Evolutionary conservation across 2,797 vertebrate species (phyloP).

Genomic region (Coluber constrictor): DNA sequence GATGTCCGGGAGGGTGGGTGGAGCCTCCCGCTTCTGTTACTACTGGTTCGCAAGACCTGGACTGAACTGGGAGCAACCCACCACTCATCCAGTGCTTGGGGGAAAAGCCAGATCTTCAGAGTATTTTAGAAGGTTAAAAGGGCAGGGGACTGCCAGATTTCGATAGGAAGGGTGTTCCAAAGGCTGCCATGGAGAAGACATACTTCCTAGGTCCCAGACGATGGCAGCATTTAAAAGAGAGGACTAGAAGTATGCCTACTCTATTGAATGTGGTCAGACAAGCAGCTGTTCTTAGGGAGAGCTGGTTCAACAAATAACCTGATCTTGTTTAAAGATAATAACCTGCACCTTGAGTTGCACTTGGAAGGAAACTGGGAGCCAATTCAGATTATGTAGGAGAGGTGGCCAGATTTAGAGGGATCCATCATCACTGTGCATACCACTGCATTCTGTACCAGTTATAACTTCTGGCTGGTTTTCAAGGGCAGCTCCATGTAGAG

Average conservation of each 20-base stretch:
- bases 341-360: not conserved
- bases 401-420: not conserved
- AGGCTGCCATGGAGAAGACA: not conserved
- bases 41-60: too few relatives aligned
- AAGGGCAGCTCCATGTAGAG: not conserved
- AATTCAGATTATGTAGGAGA: not conserved
- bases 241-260: not conserved
- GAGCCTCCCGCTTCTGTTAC: too few relatives aligned
- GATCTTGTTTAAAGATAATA: not conserved
- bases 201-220: not conserved
- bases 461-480: not conserved
- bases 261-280: not conserved
- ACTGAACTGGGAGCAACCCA: too few relatives aligned
- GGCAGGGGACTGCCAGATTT: not conserved
- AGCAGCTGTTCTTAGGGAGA: not conserved
- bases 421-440: not conserved
- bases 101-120: not conserved
- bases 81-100: not conserved
- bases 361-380: not conserved
- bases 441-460: not conserved
- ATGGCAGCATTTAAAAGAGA: not conserved
- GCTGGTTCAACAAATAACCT: not conserved
- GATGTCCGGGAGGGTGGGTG: too few relatives aligned
- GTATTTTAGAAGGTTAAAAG: not conserved
- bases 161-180: not conserved